These are phyloP conservation scores for Xiphophorus hellerii DNA, from an alignment of 2,113 vertebrate species.

Conservation along the genomic window DNA sequence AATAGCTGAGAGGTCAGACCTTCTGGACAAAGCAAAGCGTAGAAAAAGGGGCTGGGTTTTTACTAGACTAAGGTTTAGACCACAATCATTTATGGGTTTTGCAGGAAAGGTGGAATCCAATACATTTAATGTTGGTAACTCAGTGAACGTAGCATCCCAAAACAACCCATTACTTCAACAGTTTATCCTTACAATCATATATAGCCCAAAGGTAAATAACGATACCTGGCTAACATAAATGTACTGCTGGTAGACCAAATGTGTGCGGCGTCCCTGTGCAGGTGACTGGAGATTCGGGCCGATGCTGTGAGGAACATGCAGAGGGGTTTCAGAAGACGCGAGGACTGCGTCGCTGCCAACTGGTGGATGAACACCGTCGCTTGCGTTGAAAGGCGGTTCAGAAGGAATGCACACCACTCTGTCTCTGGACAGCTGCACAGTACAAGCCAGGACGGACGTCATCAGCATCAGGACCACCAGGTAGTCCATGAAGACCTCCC, in stretches of 20 bases:
- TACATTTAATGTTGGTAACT: neutral
- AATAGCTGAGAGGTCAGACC: no score
- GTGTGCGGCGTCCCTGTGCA: slow-evolving; percentile 65
- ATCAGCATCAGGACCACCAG: slow-evolving; percentile 84
- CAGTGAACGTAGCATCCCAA: neutral
- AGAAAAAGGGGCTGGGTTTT: no score
- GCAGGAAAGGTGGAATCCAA: no score
- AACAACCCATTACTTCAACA: neutral
- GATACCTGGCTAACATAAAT: slow-evolving; percentile 80
- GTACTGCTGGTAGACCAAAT: slow-evolving; percentile 85
- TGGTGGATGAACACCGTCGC: slow-evolving; percentile 8
- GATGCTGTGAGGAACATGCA: neutral
- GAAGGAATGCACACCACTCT: slow-evolving; percentile 81
- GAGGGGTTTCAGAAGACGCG: slow-evolving; percentile 19
- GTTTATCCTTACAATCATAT: neutral
- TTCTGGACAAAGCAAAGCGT: no score
- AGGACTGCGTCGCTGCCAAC: neutral
- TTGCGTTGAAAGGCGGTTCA: slow-evolving; percentile 23
- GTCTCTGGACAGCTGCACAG: slow-evolving; percentile 81
- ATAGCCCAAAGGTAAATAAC: neutral
- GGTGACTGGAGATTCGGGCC: neutral
- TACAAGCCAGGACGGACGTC: slow-evolving; percentile 82
- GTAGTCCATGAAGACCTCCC: slow-evolving; percentile 88
- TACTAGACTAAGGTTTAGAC: no score
- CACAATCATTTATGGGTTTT: no score